Percentiles rank a stretch among this genome's conserved stretches.
Conservation (phyloP, 2,113 vertebrate genomes). For the Zosterops lateralis region DNA sequence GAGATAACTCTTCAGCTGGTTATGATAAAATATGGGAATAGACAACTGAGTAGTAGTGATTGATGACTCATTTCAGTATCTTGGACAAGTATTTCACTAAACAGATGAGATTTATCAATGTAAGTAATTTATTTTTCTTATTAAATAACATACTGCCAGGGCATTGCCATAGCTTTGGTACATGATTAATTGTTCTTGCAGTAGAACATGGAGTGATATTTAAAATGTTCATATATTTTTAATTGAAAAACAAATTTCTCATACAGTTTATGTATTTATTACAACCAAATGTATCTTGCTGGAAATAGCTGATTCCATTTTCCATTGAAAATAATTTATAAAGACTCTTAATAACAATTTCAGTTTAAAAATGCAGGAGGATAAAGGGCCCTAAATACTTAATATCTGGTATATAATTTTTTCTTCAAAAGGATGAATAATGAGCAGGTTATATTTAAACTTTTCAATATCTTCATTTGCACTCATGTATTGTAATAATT, state of each 20-base stretch:
- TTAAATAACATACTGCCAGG: background rate
- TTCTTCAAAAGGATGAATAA: background rate
- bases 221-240: background rate
- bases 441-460: background rate
- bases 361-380: background rate
- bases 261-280: constrained; percentile 8
- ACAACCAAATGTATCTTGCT: background rate
- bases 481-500: background rate
- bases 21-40: background rate
- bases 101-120: background rate
- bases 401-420: background rate
- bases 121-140: constrained; percentile 7
- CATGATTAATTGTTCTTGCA: background rate
- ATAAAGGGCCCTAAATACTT: background rate
- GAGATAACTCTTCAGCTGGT: background rate
- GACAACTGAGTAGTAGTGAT: background rate
- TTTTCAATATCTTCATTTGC: background rate
- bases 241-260: background rate
- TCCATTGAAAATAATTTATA: background rate
- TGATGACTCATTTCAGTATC: constrained; percentile 14
- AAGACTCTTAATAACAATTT: background rate
- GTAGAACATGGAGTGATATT: background rate
- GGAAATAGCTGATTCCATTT: background rate
- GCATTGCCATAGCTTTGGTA: background rate
- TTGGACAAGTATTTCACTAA: constrained; percentile 17